These are phyloP conservation scores for Pseudonaja textilis DNA, from an alignment of 2,113 vertebrate genomes.

Conservation along the genomic window DNA sequence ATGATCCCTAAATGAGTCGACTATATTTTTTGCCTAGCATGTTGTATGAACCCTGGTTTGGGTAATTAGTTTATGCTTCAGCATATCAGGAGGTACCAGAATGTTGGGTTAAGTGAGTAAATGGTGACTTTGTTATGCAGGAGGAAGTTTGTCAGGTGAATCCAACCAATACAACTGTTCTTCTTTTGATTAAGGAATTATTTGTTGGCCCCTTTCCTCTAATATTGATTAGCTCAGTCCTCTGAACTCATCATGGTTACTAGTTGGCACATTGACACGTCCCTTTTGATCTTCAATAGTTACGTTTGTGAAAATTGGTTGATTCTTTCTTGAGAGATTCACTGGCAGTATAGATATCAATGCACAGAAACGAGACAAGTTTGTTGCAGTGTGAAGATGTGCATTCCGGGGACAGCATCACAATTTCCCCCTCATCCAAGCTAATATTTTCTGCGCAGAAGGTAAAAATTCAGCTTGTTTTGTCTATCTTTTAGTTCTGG, in stretches of 20 bases:
- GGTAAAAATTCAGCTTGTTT: not conserved
- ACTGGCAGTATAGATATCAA: too few relatives aligned
- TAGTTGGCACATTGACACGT: not conserved
- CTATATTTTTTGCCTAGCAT: not conserved
- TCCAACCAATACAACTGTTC: not conserved
- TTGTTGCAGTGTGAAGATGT: not conserved
- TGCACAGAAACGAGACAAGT: not conserved
- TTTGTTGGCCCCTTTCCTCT: not conserved
- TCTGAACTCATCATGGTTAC: not conserved
- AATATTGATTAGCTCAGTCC: not conserved
- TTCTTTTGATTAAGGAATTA: not conserved
- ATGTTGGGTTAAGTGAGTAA: not conserved
- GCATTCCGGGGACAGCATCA: not conserved
- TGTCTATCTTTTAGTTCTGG: not conserved
- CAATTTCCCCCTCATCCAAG: not conserved
- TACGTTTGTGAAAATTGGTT: too few relatives aligned
- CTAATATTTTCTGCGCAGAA: not conserved
- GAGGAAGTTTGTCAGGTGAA: not conserved
- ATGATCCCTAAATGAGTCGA: not conserved
- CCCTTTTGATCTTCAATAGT: not conserved
- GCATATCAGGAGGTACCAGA: not conserved
- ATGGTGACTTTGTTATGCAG: not conserved
- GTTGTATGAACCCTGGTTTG: not conserved
- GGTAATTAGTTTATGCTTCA: not conserved
- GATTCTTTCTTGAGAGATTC: too few relatives aligned